Base-by-base conservation (phyloP, 2,888 invertebrate species). In the Heliconius aoede region DNA sequence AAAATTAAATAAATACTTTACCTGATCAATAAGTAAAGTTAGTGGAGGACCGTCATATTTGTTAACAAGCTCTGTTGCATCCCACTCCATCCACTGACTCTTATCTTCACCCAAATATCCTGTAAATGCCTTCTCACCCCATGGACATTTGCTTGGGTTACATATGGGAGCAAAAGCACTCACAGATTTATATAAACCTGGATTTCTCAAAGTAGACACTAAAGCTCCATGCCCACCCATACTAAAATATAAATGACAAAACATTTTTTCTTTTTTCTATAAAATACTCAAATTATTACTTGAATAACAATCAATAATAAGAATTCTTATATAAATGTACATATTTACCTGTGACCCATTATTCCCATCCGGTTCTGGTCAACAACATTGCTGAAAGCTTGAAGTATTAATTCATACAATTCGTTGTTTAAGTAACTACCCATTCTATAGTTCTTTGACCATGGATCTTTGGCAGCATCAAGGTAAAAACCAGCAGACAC, bases 211-310 rank as follows among this genome's bases (percentile, higher is more conserved):
- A 8, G 97, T 97, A 86, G 97, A 97, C 73, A 98, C 96, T 68
- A 99, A 89, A 24, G 99, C 99, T 46, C 99, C 99, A 92, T 99
- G 99, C 32, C 99, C 99, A 78, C 99, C 99, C 99, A 99, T 99
- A 87, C 99, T 99, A 65, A 76, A 80, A 77, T 32, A 61, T 55
- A n/a, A 36, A 65, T 36, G 24, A 24, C 24, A 36, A 65, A 65
- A 36, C 7, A 11, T 62, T 62, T 62, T 21, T 13, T 5, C 28
- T 15, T 60, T 26, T 60, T 60, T 15, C 26, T 60, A 26, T 60
- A 15, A 28, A 15, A 60, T 1, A 60, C 7, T 15, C 1, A 60
- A 26, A 26, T 7, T 24, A 58, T 60, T 9, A 26, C 26, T 60
- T 60, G 13, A 60, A 1, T 15, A 55, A 7, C 7, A 46, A 46